phyloP scores from a whole-genome alignment of 2,113 vertebrate genomes.

The Trachemys scripta region DNA sequence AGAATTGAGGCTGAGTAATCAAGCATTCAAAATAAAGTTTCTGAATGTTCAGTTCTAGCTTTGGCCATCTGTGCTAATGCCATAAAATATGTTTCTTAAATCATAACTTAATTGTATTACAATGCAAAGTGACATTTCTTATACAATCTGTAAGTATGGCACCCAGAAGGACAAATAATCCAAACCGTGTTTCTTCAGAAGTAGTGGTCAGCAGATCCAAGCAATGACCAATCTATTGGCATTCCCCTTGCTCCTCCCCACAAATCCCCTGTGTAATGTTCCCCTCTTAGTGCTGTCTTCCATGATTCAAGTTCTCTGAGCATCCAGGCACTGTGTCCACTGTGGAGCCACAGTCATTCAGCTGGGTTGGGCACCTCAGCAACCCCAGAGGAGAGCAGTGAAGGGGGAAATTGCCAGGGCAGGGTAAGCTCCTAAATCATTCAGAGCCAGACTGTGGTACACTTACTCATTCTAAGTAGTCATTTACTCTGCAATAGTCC shows the following conservation, averaged over 20 bases:
- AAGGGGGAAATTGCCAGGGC: background rate
- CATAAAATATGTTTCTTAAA: slow-evolving; percentile 2
- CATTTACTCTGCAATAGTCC: background rate
- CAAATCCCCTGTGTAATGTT: slow-evolving; percentile 31
- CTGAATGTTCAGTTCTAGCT: background rate
- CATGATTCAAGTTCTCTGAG: slow-evolving; percentile 48
- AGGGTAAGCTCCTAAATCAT: background rate
- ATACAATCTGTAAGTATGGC: background rate
- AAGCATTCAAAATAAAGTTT: background rate
- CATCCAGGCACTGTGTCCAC: slow-evolving; percentile 28
- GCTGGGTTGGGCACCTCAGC: slow-evolving; percentile 45
- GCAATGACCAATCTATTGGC: too few species aligned
- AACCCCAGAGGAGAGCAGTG: background rate
- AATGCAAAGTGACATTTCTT: background rate
- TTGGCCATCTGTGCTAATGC: background rate
- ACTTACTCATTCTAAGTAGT: background rate
- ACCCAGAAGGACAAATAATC: background rate
- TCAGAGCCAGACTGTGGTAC: background rate
- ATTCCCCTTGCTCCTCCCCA: background rate
- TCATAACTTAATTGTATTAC: background rate
- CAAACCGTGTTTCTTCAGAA: slow-evolving; percentile 19
- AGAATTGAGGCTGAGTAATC: slow-evolving; percentile 33
- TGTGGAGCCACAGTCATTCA: slow-evolving; percentile 10
- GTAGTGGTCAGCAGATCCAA: background rate
- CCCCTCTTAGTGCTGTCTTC: slow-evolving; percentile 32